Conservation (phyloP, 2,797 vertebrate species). For the Muraenolepis orangiensis region DNA sequence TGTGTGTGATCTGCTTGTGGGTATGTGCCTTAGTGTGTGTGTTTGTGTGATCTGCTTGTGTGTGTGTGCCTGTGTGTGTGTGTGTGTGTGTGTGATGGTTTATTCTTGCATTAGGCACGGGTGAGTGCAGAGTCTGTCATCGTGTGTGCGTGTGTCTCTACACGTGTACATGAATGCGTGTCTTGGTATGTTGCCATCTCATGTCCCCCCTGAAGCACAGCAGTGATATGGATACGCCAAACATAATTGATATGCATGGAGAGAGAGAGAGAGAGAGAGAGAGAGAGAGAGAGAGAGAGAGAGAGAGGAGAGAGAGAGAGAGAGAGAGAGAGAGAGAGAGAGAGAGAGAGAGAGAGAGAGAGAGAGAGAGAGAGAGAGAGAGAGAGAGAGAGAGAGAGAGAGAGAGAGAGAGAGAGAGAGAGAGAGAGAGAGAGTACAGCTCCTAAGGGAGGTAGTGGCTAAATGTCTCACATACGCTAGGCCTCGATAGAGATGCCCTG, state of each 20-base stretch:
- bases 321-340: too few relatives aligned
- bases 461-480: slow-evolving; percentile 26
- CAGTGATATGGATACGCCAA: slow-evolving; percentile 30
- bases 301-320: too few relatives aligned
- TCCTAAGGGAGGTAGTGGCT: slow-evolving; percentile 23
- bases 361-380: not conserved
- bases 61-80: not conserved
- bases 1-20: not conserved
- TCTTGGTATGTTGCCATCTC: slow-evolving; percentile 28
- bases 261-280: too few relatives aligned
- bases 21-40: too few relatives aligned
- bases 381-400: not conserved
- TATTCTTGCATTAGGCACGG: too few relatives aligned
- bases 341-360: too few relatives aligned
- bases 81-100: not conserved
- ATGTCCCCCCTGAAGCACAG: slow-evolving; percentile 29
- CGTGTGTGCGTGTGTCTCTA: not conserved
- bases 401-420: slow-evolving; percentile 11
- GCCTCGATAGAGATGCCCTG: slow-evolving; percentile 7
- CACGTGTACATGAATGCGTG: slow-evolving; percentile 27
- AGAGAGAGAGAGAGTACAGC: slow-evolving; percentile 11
- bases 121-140: too few relatives aligned
- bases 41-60: not conserved
- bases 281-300: too few relatives aligned
- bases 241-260: slow-evolving; percentile 35